Conservation (phyloP, 2,888 invertebrate genomes). For the Torymus tubicola region DNA sequence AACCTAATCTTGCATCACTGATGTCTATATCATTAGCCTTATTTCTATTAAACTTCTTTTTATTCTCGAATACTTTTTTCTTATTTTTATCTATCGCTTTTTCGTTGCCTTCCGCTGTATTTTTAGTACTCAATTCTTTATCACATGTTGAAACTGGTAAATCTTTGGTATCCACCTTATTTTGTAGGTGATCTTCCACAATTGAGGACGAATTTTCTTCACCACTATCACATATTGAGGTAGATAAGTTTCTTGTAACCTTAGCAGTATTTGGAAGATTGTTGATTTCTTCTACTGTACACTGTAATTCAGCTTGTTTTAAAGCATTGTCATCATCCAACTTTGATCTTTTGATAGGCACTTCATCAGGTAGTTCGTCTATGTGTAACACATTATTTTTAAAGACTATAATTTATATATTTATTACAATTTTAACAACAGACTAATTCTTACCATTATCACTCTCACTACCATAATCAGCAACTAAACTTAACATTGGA, state of each 20-base stretch:
- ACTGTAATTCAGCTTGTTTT: background rate
- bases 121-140: slow-evolving; percentile 39
- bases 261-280: no score
- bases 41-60: slow-evolving; percentile 7
- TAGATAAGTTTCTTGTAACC: no score
- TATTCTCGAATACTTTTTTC: slow-evolving; percentile 30
- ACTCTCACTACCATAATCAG: slow-evolving; percentile 69
- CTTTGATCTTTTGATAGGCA: slow-evolving; percentile 67
- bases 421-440: slow-evolving; percentile 14
- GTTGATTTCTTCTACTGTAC: slow-evolving; percentile 31
- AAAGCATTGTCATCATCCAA: slow-evolving; percentile 39
- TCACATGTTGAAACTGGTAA: background rate
- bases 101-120: slow-evolving; percentile 19
- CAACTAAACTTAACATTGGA: slow-evolving; percentile 64
- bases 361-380: slow-evolving; percentile 69
- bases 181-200: background rate
- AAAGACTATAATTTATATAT: background rate
- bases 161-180: background rate
- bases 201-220: no score
- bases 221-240: no score
- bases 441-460: slow-evolving; percentile 63
- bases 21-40: slow-evolving; percentile 11
- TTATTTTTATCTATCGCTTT: slow-evolving; percentile 1
- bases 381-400: slow-evolving; percentile 39
- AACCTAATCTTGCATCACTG: slow-evolving; percentile 62